Base-by-base conservation (phyloP, 1,140 invertebrate species). In the Drosophila ficusphila region DNA sequence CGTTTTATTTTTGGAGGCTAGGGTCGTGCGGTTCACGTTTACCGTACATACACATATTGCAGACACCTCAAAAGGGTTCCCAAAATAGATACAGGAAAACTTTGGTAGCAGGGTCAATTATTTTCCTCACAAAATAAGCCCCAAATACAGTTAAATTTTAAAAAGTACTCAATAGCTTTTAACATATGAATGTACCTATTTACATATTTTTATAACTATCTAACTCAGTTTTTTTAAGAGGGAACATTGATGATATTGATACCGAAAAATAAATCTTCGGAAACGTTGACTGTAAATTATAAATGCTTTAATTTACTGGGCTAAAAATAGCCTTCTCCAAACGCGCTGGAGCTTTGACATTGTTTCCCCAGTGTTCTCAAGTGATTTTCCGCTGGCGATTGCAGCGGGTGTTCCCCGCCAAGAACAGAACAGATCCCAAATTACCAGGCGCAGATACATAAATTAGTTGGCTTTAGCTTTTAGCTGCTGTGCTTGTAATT, bases 341-440 rank as follows among this genome's bases (percentile, higher is more conserved):
- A 31, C 42, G 21, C 34, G 21, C 34, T 67, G 42, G 16, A 64
- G 25, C 57, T 65, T 39, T 62, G 42, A 49, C 61, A 48, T 62
- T 65, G 61, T 67, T 36, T 34, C 67, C 27, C 19, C 58, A 39
- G 48, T 19, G 57, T n/a, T 31, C 41, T 62, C 33, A 48, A 39
- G 48, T 71, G 16, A 58, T 76, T 71, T 79, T 79, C 42, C 53
- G 48, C 38, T 44, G 46, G 19, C 44, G 29, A 12, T 18, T 29
- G 34, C 18, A 2, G 58, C 23, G 46, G 62, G 19, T 19, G 56
- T 61, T 60, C 23, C 54, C 60, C 60, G 18, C 64, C 41, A 67
- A 67, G 68, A 72, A 82, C 65, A 81, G 42, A 81, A 82, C 57
- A 81, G 42, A 81, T 48, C 52, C 44, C 38, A 76, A 65, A 67